phyloP scores from a whole-genome alignment of 2,797 vertebrate genomes.

The Natrix natrix region DNA sequence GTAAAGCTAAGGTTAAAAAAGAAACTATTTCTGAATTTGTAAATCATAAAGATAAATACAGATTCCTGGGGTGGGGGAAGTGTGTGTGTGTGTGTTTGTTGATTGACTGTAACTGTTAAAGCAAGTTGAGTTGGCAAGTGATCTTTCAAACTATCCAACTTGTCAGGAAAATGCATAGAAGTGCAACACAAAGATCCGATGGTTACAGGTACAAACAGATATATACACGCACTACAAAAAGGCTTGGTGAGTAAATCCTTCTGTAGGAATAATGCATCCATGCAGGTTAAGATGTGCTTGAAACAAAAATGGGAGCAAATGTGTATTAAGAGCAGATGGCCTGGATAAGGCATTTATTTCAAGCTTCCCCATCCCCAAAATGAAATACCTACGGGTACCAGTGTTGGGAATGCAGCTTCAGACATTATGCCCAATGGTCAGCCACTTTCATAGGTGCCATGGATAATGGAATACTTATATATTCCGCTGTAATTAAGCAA shows the following conservation, averaged over 20 bases:
- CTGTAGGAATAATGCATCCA: background rate
- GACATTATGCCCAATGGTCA: constrained; percentile 30
- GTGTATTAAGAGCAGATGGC: constrained; percentile 9
- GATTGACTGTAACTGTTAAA: background rate
- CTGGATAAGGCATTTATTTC: background rate
- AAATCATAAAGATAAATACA: background rate
- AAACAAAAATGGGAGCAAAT: constrained; percentile 17
- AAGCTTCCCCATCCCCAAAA: background rate
- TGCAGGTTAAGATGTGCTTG: constrained; percentile 25
- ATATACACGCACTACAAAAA: background rate
- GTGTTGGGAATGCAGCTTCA: constrained; percentile 14
- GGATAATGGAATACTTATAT: constrained; percentile 29
- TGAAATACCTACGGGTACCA: constrained; percentile 38
- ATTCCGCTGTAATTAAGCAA: constrained; percentile 26
- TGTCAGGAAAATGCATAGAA: background rate
- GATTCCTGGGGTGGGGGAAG: background rate
- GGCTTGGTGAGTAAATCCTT: constrained; percentile 19
- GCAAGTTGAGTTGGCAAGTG: background rate
- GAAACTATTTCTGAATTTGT: background rate
- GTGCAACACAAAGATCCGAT: background rate
- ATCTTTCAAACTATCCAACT: background rate
- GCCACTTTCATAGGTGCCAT: constrained; percentile 26
- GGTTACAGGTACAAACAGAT: constrained; percentile 12
- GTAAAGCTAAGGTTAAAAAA: background rate
- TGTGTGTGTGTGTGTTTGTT: too few relatives aligned